Evolutionary conservation across 2,113 vertebrate species (phyloP).

Genomic region (Phylloscopus trochilus): DNA sequence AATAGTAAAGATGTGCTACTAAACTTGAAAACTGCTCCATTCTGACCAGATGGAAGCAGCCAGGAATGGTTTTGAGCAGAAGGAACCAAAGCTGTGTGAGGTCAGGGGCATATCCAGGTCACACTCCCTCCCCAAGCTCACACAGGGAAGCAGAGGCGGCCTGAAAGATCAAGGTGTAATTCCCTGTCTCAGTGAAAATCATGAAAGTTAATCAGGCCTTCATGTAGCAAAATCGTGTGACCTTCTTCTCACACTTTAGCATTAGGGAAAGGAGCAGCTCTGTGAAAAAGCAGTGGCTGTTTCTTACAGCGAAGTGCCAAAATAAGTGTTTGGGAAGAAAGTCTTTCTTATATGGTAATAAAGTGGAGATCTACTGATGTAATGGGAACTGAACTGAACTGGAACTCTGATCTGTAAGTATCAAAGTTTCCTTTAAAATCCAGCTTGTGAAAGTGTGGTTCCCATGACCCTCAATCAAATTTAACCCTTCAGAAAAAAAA

Average conservation of each 20-base stretch:
- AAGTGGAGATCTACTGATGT: slow-evolving; percentile 4
- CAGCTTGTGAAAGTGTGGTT: neutral
- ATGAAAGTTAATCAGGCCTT: neutral
- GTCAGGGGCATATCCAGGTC: neutral
- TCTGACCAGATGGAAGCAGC: neutral
- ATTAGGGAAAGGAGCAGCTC: neutral
- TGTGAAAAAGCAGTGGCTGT: neutral
- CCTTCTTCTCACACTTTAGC: neutral
- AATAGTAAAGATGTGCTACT: rapidly evolving
- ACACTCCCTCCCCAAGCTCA: neutral
- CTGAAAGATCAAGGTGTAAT: neutral
- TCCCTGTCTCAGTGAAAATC: neutral
- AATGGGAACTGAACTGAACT: slow-evolving; percentile 5
- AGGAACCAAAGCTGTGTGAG: neutral
- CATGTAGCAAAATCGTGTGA: neutral
- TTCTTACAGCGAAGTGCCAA: neutral
- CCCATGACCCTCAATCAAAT: neutral
- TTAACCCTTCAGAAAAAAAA: neutral
- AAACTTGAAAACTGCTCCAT: neutral
- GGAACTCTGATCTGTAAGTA: neutral
- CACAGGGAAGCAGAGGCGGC: neutral
- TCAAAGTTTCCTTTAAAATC: slow-evolving; percentile 2
- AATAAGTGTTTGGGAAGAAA: neutral
- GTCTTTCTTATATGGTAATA: neutral
- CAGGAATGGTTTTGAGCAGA: neutral